Evolutionary conservation across 2,888 invertebrate species (phyloP), one percentile per base, ranked within the genome.

Genomic region (Epirrita christyi): DNA sequence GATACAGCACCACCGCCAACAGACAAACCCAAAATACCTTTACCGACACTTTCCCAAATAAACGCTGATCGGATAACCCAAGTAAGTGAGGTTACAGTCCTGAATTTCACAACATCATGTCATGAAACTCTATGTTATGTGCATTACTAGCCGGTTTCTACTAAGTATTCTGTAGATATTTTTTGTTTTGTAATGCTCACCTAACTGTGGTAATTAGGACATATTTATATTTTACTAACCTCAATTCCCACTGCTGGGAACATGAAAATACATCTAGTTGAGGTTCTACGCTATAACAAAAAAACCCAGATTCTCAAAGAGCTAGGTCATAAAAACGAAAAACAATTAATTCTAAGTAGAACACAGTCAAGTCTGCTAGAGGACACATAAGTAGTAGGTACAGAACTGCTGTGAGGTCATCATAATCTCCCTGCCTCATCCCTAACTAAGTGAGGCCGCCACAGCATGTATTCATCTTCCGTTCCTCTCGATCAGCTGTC

Each of bases 21-120:
- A 9, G 89, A 90, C 54, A 91, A 92, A 73, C 84, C 88, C 13
- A 93, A 93, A 85, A 85, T 93, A 74, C 93, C 95, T 10, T 93
- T 95, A 45, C 96, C 96, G 10, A 98, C 98, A 0, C 95, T 98
- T 28, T 96, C 97, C 61, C 98, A 98, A 88, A 97, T 98, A 52
- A 97, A 97, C 85, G 93, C 97, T 0, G 98, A 98, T 81, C 93
- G 96, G 78, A 96, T 98, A 70, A 98, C 98, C 66, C 95, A 96
- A 93, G 97, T 97, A 93, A 83, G 85, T 79, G 65, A 81, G 83
- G 81, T 81, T 81, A 81, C 70, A 44, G 52, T 58, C 46, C 53
- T 43, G 28, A 38, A 63, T 70, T 71, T 76, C 68, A 70, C 67
- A 73, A 72, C 63, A 72, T 68, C 43, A 48, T 29, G 15, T 32